Base-by-base conservation (phyloP, 2,113 vertebrate genomes). In the Zosterops borbonicus region DNA sequence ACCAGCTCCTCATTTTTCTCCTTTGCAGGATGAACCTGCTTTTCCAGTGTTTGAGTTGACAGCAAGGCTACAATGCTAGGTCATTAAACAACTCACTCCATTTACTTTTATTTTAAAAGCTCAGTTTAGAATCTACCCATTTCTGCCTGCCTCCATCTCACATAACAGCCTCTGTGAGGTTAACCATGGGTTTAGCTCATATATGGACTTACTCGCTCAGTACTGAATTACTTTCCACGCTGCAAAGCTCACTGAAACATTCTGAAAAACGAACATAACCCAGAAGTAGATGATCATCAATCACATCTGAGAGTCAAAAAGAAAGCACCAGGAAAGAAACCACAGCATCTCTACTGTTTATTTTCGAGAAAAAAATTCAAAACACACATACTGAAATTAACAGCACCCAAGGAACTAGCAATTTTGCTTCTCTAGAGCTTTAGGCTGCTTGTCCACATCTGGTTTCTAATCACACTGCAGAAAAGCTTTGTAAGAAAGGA, bases 71-170 rank as follows among this genome's bases (percentile, higher is more conserved):
- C 91, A 92, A 87, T 59, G 70, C 89, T 83, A 95, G 86, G 77
- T 93, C 94, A 97, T 95, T 96, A 91, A 97, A 86, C 90, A 96
- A 95, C 87, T 96, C 96, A 96, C 94, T 96, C 91, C 96, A 96
- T 96, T 96, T 97, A 94, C 92, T 97, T 97, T 97, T 97, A 96
- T 97, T 96, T 96, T 91, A 95, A 94, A 96, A 96, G 95, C 95
- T 96, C 77, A n/a, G 90, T 95, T 97, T 96, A 95, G 85, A 97
- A 94, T 89, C 91, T 94, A 94, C 89, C 86, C 83, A 87, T 93
- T 97, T 96, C 90, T 80, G 91, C 27, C 91, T 7, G 78, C 96
- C 80, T 96, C 78, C 77, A 92, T 96, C 94, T 96, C 92, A 35
- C 84, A 31, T 65, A 97, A 95, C 93, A 85, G 91, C 62, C 90